Evolutionary conservation across 2,888 invertebrate genomes (phyloP).

Genomic region (Clistopyga incitator): DNA sequence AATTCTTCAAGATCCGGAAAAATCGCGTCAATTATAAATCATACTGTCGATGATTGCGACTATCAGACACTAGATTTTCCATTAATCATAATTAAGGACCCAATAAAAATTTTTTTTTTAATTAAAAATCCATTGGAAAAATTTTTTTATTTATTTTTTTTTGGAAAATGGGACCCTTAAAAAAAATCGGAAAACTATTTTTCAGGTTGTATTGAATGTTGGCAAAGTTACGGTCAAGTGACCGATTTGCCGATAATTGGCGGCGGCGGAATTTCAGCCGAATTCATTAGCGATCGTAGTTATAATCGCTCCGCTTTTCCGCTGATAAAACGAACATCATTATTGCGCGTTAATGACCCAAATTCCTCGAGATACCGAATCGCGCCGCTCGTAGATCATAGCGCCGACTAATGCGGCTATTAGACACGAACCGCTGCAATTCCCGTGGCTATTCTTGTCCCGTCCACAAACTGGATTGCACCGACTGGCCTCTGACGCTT

Average conservation of each 20-base stretch:
- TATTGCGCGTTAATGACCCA: conserved; percentile 20
- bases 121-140: too few relatives aligned
- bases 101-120: too few relatives aligned
- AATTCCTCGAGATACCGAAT: neutral
- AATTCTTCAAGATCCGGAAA: neutral
- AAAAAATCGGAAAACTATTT: too few relatives aligned
- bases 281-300: conserved; percentile 4
- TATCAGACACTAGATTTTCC: neutral
- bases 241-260: too few relatives aligned
- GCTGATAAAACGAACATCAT: neutral
- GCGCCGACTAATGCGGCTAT: conserved; percentile 10
- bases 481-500: conserved; percentile 10
- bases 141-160: too few relatives aligned
- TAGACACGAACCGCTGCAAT: conserved; percentile 12
- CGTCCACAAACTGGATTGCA: conserved; percentile 35
- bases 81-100: neutral
- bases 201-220: too few relatives aligned
- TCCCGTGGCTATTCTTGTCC: conserved; percentile 47
- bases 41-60: conserved; percentile 4
- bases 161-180: too few relatives aligned
- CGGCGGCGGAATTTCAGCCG: neutral
- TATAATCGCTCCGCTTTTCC: conserved; percentile 7
- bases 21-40: neutral
- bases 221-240: too few relatives aligned
- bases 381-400: conserved; percentile 10